Conservation (phyloP, 1,140 invertebrate genomes). For the Agrypnia vestita region DNA sequence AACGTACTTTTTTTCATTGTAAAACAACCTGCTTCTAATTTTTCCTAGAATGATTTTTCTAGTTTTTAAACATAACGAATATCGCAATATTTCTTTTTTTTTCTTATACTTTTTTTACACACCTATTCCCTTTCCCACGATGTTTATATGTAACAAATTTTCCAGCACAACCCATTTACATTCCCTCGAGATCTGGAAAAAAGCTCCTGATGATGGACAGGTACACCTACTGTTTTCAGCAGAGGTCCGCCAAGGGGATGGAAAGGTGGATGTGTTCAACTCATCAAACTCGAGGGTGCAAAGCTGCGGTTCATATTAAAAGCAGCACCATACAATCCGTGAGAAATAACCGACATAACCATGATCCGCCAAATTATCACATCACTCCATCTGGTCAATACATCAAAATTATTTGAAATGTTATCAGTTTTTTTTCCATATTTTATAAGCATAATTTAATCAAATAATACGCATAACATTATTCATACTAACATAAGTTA, state of each 20-base stretch:
- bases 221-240: slow-evolving; percentile 17
- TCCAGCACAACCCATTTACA: background rate
- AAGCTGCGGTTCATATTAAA: background rate
- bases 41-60: too few relatives aligned
- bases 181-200: slow-evolving; percentile 19
- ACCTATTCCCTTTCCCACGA: too few relatives aligned
- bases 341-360: background rate
- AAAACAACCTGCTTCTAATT: too few relatives aligned
- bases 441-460: too few relatives aligned
- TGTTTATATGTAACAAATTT: too few relatives aligned
- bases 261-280: slow-evolving; percentile 33
- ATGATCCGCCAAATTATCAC: background rate
- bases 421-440: too few relatives aligned
- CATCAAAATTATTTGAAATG: background rate
- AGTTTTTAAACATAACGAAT: too few relatives aligned
- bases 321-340: background rate
- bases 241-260: background rate
- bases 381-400: background rate
- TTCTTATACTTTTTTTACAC: too few relatives aligned
- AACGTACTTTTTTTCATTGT: too few relatives aligned
- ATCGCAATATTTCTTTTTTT: too few relatives aligned
- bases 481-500: too few relatives aligned
- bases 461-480: too few relatives aligned
- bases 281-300: slow-evolving; percentile 13
- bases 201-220: slow-evolving; percentile 31